Evolutionary conservation across 1,140 invertebrate species (phyloP).

Genomic region (Dreissena polymorpha): DNA sequence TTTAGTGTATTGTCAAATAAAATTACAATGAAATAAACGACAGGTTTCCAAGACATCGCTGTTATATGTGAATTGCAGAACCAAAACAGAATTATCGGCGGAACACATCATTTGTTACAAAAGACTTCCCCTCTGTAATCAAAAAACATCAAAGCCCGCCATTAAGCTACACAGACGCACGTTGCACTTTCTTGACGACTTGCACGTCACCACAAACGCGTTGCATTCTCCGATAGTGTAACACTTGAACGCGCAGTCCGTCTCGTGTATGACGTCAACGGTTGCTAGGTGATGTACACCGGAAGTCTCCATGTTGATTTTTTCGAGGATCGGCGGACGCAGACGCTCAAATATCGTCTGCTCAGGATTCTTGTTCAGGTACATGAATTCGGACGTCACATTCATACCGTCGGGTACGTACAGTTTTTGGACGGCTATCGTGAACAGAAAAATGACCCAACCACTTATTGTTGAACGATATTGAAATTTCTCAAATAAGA

Average conservation of each 20-base stretch:
- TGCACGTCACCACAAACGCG: slow-evolving; percentile 44
- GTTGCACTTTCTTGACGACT: slow-evolving; percentile 36
- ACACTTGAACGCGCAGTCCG: slow-evolving; percentile 51
- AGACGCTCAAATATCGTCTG: slow-evolving; percentile 43
- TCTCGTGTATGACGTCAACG: slow-evolving; percentile 41
- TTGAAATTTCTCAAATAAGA: neutral
- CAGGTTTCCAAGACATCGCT: no score
- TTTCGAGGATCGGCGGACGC: slow-evolving; percentile 29
- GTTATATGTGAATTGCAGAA: no score
- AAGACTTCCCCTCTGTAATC: no score
- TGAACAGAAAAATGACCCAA: neutral
- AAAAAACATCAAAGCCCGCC: slow-evolving; percentile 4
- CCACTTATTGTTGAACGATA: neutral
- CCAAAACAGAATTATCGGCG: no score
- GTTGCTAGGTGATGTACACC: slow-evolving; percentile 23
- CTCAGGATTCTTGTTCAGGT: neutral
- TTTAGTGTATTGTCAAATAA: no score
- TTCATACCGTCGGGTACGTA: slow-evolving; percentile 36
- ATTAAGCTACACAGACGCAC: slow-evolving; percentile 30
- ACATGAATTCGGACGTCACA: slow-evolving; percentile 1
- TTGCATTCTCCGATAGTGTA: slow-evolving; percentile 43
- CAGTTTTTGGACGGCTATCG: slow-evolving; percentile 29
- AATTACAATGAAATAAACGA: no score
- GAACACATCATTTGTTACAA: no score
- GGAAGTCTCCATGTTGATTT: slow-evolving; percentile 10